Conservation (phyloP, 2,888 invertebrate genomes). For the Synergus laeviventris region DNA sequence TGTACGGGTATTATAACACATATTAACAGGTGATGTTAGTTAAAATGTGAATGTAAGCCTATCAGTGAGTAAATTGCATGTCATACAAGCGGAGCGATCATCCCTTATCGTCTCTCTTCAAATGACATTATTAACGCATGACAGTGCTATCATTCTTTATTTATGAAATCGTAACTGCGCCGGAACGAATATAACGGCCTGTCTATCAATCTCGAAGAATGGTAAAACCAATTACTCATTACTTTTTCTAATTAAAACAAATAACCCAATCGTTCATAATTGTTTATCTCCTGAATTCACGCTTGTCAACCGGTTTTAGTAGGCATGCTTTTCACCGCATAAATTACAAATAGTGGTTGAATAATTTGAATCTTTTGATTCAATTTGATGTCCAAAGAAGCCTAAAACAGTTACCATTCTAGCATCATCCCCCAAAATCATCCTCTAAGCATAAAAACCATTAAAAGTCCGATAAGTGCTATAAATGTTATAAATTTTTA, state of each 20-base stretch:
- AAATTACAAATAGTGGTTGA: too few species aligned
- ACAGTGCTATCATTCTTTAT: slow-evolving; percentile 38
- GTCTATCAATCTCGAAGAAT: slow-evolving; percentile 17
- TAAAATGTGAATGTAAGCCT: slow-evolving; percentile 21
- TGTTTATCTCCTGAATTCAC: not conserved
- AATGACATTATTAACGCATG: slow-evolving; percentile 35
- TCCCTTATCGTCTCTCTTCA: slow-evolving; percentile 36
- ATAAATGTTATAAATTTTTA: too few species aligned
- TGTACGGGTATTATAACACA: not conserved
- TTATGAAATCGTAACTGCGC: slow-evolving; percentile 33
- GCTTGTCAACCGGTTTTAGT: not conserved
- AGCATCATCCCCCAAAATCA: too few species aligned
- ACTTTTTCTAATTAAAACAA: slow-evolving; percentile 36
- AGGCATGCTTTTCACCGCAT: too few species aligned
- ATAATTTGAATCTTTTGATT: too few species aligned
- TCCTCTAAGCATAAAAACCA: too few species aligned
- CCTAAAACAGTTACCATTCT: too few species aligned
- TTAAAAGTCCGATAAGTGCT: too few species aligned
- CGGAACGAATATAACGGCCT: slow-evolving; percentile 22
- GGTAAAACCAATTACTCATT: slow-evolving; percentile 25
- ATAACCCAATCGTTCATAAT: slow-evolving; percentile 14
- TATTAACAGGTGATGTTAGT: not conserved
- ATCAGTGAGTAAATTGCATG: slow-evolving; percentile 33
- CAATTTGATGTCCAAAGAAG: too few species aligned
- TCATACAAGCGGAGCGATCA: slow-evolving; percentile 37